A percentile compares a stretch with the other conserved stretches of the same genome.
Conservation (phyloP, 2,888 invertebrate genomes). For the Latrodectus elegans region DNA sequence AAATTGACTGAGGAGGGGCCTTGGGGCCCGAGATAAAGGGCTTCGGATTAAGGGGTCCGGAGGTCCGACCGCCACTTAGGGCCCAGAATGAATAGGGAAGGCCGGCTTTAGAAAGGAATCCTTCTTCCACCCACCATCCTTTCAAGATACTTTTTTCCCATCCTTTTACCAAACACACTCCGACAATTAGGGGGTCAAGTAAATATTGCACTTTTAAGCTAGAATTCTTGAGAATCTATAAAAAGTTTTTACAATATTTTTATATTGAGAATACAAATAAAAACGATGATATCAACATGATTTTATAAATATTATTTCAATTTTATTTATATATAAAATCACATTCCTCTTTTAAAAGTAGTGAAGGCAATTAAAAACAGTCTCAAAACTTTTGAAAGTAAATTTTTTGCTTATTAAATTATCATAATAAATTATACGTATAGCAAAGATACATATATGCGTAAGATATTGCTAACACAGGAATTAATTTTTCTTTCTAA, state of each 20-base stretch:
- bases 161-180: slow-evolving; percentile 26
- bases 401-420: too few relatives aligned
- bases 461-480: too few relatives aligned
- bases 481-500: too few relatives aligned
- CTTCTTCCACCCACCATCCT: slow-evolving; percentile 28
- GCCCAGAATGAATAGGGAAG: slow-evolving; percentile 59
- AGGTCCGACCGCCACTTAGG: slow-evolving; percentile 67
- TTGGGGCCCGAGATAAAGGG: slow-evolving; percentile 62
- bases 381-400: too few relatives aligned
- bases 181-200: slow-evolving; percentile 28
- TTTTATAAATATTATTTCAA: too few relatives aligned
- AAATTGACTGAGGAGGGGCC: slow-evolving; percentile 63
- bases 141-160: slow-evolving; percentile 22
- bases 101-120: slow-evolving; percentile 52
- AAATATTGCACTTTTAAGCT: slow-evolving; percentile 11
- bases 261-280: neutral
- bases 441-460: too few relatives aligned
- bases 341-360: too few relatives aligned
- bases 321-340: too few relatives aligned
- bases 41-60: slow-evolving; percentile 63
- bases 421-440: too few relatives aligned
- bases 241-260: neutral
- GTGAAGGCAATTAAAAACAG: too few relatives aligned
- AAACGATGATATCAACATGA: too few relatives aligned
- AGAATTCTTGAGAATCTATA: neutral